A percentile compares a stretch with the other conserved stretches of the same genome.
These are phyloP conservation scores for Psilanteris sp. DNA, from an alignment of 1,140 invertebrate species.

Conservation along the genomic window DNA sequence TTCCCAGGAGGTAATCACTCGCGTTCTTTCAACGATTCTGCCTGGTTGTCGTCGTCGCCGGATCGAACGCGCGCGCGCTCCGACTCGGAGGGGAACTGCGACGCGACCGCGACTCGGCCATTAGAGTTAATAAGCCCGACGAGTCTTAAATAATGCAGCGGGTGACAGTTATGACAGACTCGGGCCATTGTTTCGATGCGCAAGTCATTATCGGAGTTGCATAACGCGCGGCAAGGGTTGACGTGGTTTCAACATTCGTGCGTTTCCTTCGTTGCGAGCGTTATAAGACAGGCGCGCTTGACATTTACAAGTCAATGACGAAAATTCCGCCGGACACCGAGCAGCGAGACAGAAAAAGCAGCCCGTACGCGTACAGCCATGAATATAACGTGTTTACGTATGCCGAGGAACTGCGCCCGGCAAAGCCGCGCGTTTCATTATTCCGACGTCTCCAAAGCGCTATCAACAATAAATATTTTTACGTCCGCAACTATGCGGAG, in stretches of 20 bases:
- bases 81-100: conserved; percentile 9
- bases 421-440: too few species aligned
- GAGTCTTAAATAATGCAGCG: conserved; percentile 72
- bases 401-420: too few species aligned
- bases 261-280: conserved; percentile 9
- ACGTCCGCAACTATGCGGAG: too few species aligned
- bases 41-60: conserved; percentile 45
- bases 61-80: conserved; percentile 8
- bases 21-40: conserved; percentile 56
- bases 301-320: too few species aligned
- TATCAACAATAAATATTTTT: too few species aligned
- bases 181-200: conserved; percentile 68
- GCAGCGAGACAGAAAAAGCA: too few species aligned
- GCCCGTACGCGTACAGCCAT: too few species aligned
- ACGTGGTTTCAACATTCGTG: conserved; percentile 22
- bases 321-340: too few species aligned
- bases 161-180: conserved; percentile 74
- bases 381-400: too few species aligned
- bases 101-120: conserved; percentile 58
- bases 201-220: conserved; percentile 70
- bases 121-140: conserved; percentile 74
- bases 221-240: conserved; percentile 16
- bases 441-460: too few species aligned
- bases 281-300: too few species aligned
- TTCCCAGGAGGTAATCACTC: conserved; percentile 55